phyloP scores from a whole-genome alignment of 1,140 invertebrate species.

The Procambarus virginalis region DNA sequence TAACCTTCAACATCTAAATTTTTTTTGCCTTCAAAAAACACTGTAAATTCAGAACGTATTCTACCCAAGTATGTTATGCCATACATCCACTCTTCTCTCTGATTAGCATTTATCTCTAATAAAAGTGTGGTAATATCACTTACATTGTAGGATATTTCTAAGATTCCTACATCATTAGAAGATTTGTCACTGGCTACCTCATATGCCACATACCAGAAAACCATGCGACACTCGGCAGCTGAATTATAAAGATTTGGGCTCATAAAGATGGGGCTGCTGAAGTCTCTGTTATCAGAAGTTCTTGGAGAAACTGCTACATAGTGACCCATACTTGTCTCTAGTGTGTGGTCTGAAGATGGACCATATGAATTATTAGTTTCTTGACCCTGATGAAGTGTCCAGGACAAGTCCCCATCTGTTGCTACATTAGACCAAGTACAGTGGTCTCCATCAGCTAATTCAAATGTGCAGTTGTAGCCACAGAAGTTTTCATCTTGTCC shows the following conservation, averaged over 20 bases:
- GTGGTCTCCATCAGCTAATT: constrained; percentile 15
- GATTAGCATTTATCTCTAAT: constrained; percentile 14
- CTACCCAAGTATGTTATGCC: constrained; percentile 41
- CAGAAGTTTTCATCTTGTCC: constrained; percentile 52
- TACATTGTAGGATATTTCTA: constrained; percentile 8
- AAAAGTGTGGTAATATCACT: constrained; percentile 32
- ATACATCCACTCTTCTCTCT: constrained; percentile 53
- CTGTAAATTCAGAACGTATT: constrained; percentile 34
- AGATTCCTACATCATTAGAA: constrained; percentile 35
- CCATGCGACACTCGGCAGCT: constrained; percentile 43
- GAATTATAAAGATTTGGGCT: constrained; percentile 48
- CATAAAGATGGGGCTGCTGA: constrained; percentile 22
- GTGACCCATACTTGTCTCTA: constrained; percentile 19
- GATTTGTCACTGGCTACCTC: constrained; percentile 17
- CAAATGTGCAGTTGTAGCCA: constrained; percentile 64
- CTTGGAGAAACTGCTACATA: constrained; percentile 41
- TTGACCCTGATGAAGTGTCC: constrained; percentile 2
- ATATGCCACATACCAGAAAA: constrained; percentile 50
- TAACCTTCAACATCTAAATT: constrained; percentile 55
- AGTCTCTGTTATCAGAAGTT: neutral
- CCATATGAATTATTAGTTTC: constrained; percentile 24
- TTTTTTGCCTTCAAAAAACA: constrained; percentile 36
- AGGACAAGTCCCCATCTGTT: neutral
- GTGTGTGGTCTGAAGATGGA: constrained; percentile 49
- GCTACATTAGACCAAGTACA: constrained; percentile 44